Base-by-base conservation (phyloP, 1,140 invertebrate genomes). In the Cardiocondyla obscurior region DNA sequence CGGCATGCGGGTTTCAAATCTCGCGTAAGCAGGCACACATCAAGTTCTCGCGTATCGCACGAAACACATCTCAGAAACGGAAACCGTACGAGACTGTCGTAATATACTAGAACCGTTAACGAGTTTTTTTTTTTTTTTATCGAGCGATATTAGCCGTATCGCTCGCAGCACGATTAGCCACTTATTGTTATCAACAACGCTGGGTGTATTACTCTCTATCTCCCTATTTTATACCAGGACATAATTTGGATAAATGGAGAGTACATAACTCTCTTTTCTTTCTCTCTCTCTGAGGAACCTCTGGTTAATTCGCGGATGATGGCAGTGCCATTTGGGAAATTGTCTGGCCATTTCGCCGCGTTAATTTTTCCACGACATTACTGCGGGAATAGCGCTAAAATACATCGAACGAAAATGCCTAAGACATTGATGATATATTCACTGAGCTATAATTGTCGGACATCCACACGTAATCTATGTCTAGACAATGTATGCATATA, bases 1-100 rank as follows among this genome's bases (percentile, higher is more conserved):
- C n/a, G 36, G 62, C 62, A 79, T 79, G 74, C 46, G 62, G 74
- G 74, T 22, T 77, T 67, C 53, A 79, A 79, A 69, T 53, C 62
- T 65, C 60, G n/a, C 19, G 22, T 62, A 73, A 73, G n/a, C 49
- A 64, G 30, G 16, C 33, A 53, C n/a, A 16, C 62, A 36, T 60
- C 46, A 2, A 25, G 44, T 77, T 67, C 44, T 28, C 33, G 39
- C 55, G 16, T 36, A 74, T 42, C 53, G 39, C 58, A 58, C 14
- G 30, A 51, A 76, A 49, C 30, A 33, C 55, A 46, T 72, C 22
- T 62, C 12, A 36, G 30, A n/a, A 22, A 36, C 39, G 58, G 60
- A 77, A 67, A 69, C n/a, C 46, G 25, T 22, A 16, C 22, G 62
- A 42, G n/a, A n/a, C 53, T 79, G 46, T 79, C 62, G 62, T 39